phyloP scores from a whole-genome alignment of 2,113 vertebrate genomes.

The Zosterops japonicus region DNA sequence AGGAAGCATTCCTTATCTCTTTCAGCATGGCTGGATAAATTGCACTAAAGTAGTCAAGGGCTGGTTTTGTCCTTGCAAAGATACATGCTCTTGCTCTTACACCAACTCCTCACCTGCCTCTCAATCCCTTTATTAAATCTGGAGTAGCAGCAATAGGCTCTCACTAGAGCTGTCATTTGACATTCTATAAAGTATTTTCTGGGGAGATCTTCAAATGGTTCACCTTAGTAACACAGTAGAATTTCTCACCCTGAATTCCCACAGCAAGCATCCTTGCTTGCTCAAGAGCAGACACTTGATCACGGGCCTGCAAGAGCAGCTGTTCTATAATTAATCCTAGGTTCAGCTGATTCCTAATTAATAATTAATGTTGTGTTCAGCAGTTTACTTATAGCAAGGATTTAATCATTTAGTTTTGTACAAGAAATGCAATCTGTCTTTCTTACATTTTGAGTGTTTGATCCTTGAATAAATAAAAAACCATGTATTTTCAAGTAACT shows the following conservation, averaged over 20 bases:
- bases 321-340: slow-evolving; percentile 28
- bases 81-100: neutral
- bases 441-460: neutral
- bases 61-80: neutral
- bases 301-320: neutral
- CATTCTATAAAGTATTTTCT: neutral
- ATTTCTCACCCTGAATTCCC: slow-evolving; percentile 7
- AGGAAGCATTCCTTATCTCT: neutral
- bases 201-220: neutral
- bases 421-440: neutral
- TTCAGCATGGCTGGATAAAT: neutral
- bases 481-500: neutral
- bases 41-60: neutral
- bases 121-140: slow-evolving; percentile 1
- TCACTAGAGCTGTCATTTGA: neutral
- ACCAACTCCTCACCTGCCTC: neutral
- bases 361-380: slow-evolving; percentile 26
- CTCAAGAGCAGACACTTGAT: neutral
- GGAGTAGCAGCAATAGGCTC: neutral
- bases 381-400: neutral
- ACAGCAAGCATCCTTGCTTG: neutral
- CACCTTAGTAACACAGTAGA: neutral
- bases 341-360: slow-evolving; percentile 27
- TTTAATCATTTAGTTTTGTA: neutral
- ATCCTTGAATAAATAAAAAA: neutral